Base-by-base conservation (phyloP, 2,888 invertebrate species). In the Sialis fuliginosa region DNA sequence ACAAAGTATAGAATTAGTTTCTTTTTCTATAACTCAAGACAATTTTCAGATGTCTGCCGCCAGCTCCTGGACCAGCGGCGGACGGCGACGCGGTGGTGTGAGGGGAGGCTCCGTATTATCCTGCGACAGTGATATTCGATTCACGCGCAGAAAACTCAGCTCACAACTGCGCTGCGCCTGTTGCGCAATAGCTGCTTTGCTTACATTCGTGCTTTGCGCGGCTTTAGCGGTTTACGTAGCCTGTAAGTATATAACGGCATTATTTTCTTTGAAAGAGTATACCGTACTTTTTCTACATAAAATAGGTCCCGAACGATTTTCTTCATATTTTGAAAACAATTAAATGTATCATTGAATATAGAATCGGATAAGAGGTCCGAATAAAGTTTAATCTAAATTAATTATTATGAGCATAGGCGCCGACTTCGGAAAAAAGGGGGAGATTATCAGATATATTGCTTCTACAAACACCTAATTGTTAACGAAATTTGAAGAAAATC, bases 111-210 rank as follows among this genome's bases (percentile, higher is more conserved):
- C 87, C 34, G 85, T 87, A 49, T 66, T 86, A 56, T 86, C 88
- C 1, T 84, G 86, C 54, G 86, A 87, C 70, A 89, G 88, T 56
- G 88, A 90, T 65, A 89, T 90, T 62, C 74, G 88, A 54, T 90
- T 90, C 66, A 89, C 89, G 10, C 74, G 86, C 46, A 77, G 83
- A 57, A 89, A 88, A 66, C 71, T 88, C 54, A 83, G 85, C 53
- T 80, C 86, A 47, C 84, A 87, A 54, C 85, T 87, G 63, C 79
- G 84, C 59, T 87, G 88, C 56, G 89, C 89, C 57, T 89, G 90
- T 65, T 89, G 84, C 56, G 81, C 90, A 48, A 74, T 89, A 49
- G 85, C 89, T 33, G 82, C 84, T 12, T 79, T 90, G 59, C 74
- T 91, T 45, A 74, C 89, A 51, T 77, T 89, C 52, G 72, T 88